Evolutionary conservation across 2,113 vertebrate genomes (phyloP).

Genomic region (Solea senegalensis): DNA sequence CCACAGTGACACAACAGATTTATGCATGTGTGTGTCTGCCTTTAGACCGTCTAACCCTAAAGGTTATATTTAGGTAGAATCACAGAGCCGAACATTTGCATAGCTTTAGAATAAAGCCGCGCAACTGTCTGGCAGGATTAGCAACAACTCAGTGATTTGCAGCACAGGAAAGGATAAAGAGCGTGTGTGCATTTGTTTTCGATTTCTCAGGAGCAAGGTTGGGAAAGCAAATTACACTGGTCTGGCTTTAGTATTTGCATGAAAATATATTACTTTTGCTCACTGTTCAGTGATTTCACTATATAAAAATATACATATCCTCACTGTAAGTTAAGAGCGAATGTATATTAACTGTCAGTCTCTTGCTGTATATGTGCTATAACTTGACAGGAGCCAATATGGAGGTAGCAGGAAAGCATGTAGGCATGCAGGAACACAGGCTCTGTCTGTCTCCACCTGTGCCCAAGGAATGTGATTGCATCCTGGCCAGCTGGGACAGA

Average conservation of each 20-base stretch:
- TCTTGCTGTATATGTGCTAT: background rate
- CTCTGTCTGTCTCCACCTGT: conserved; percentile 36
- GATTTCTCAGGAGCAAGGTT: background rate
- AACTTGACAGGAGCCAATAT: conserved; percentile 1
- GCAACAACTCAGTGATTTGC: conserved; percentile 12
- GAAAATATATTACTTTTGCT: background rate
- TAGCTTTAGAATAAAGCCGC: background rate
- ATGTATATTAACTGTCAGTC: background rate
- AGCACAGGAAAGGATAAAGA: background rate
- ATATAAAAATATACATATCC: background rate
- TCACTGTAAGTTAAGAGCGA: background rate
- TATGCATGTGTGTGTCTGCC: background rate
- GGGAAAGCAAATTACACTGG: background rate
- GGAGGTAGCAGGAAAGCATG: background rate
- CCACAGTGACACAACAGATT: background rate
- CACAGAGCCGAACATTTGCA: background rate
- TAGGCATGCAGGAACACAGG: conserved; percentile 28
- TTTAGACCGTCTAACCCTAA: background rate
- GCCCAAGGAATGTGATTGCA: conserved; percentile 35
- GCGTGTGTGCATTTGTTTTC: background rate
- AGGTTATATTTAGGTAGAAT: conserved; percentile 1
- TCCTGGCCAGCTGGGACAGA: conserved; percentile 38
- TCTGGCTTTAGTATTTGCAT: conserved; percentile 6
- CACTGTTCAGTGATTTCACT: background rate
- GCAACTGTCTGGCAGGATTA: conserved; percentile 12